Base-by-base conservation (phyloP, 2,113 vertebrate species). In the Limanda limanda region DNA sequence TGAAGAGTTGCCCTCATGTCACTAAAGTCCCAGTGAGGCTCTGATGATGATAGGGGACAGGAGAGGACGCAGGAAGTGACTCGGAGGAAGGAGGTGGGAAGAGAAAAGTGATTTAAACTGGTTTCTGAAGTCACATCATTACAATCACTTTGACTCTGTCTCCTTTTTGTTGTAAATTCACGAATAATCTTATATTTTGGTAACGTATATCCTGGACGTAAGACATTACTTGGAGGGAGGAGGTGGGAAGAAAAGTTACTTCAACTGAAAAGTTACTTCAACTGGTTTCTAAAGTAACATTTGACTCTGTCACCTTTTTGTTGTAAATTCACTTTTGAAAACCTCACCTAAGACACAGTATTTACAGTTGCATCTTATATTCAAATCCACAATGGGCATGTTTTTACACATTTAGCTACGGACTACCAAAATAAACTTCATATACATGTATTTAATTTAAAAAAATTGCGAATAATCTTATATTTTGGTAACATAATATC, bases 1-100 rank as follows among this genome's bases (percentile, higher is more conserved):
- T 74, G 78, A 73, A 89, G 84, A 72, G 82, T 86, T 72, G 55
- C 90, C 89, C 88, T 69, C 62, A 86, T 90, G 88, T 88, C 90
- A 92, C 86, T 83, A 78, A 87, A 89, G 82, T 55, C 74, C 1
- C 67, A 58, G 77, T 60, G 80, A 79, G 74, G 82, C 74, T 47
- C 74, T 51, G 71, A 60, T 52, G 71, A 60, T 52, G 79, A 81
- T 81, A 81, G 84, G 74, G 86, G 85, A 70, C 79, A 86, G 59
- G 2, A 68, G 83, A 81, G 89, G 56, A 79, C 60, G 42, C 76
- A 73, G 85, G 83, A 82, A 86, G 78, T 73, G 42, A 82, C 66
- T 57, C 35, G 37, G 37, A 25, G 54, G 12, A 18, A 20, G 35
- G 37, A 37, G 59, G 78, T 68, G 63, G 62, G 31, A 71, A 63